Conservation (phyloP, 2,113 vertebrate species). For the Platysternon megacephalum region DNA sequence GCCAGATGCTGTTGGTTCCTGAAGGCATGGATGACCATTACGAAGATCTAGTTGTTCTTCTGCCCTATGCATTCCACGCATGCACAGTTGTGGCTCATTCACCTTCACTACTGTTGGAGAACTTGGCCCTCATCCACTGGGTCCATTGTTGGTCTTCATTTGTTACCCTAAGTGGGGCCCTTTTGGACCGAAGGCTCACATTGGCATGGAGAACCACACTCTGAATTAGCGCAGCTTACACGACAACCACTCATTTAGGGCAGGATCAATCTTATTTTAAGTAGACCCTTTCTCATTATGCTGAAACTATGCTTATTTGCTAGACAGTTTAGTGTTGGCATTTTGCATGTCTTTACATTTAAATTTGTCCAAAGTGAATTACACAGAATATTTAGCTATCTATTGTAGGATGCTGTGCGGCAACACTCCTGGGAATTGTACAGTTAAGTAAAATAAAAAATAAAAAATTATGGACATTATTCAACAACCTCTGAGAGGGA, state of each 20-base stretch:
- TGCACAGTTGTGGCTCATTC: neutral
- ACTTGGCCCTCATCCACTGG: neutral
- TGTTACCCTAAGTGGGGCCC: neutral
- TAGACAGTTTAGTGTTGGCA: neutral
- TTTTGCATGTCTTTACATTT: accelerated
- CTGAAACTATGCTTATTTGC: neutral
- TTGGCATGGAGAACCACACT: neutral
- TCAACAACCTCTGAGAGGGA: neutral
- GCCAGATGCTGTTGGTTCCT: neutral
- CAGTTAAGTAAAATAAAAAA: too few relatives aligned
- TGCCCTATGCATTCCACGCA: neutral
- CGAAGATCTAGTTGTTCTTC: neutral
- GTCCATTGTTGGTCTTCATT: neutral
- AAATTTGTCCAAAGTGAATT: constrained; percentile 15
- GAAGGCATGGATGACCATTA: neutral
- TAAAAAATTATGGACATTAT: neutral
- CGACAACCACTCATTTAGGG: neutral
- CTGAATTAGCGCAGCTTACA: accelerated
- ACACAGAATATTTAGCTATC: neutral
- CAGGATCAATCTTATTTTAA: accelerated
- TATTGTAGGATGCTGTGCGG: neutral
- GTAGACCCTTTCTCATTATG: neutral
- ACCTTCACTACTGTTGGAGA: neutral
- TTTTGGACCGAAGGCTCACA: neutral
- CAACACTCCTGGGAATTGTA: neutral